These are phyloP conservation scores for Acanthurus lineatus DNA, from an alignment of 2,797 vertebrate genomes.

Conservation along the genomic window DNA sequence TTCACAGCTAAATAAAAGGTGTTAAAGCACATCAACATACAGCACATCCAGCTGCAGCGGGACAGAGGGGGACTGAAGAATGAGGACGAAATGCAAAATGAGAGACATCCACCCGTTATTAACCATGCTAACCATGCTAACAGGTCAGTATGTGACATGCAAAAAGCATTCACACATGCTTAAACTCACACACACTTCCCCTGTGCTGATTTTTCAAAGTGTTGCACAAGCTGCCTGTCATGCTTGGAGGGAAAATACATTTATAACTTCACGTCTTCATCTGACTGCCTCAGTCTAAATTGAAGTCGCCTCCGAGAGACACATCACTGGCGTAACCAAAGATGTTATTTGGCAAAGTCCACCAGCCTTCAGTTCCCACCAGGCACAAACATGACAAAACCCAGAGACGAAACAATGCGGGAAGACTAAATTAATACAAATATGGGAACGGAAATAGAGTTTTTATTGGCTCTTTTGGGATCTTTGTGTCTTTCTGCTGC, in stretches of 20 bases:
- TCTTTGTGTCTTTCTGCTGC: not conserved
- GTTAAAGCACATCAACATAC: not conserved
- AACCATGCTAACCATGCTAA: constrained; percentile 68
- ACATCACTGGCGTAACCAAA: constrained; percentile 5
- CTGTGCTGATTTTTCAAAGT: constrained; percentile 13
- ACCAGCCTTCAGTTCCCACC: not conserved
- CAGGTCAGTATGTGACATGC: constrained; percentile 52
- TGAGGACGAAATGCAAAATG: not conserved
- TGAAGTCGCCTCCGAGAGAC: constrained; percentile 34
- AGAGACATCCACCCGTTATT: constrained; percentile 60
- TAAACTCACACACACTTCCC: constrained; percentile 14
- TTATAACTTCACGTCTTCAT: constrained; percentile 48
- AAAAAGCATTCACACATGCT: constrained; percentile 27
- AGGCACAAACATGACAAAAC: not conserved
- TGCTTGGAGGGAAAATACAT: constrained; percentile 53
- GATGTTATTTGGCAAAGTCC: constrained; percentile 28
- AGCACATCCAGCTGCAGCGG: not conserved
- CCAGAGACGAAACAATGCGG: constrained; percentile 5
- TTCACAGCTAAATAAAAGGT: not conserved
- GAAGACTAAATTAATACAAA: constrained; percentile 23
- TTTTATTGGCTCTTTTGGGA: not conserved
- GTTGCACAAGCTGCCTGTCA: constrained; percentile 49
- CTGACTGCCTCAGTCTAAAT: constrained; percentile 34
- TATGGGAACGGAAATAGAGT: too few species aligned
- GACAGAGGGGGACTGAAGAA: not conserved